Evolutionary conservation across 1,140 invertebrate species (phyloP).

Genomic region (Musca domestica): DNA sequence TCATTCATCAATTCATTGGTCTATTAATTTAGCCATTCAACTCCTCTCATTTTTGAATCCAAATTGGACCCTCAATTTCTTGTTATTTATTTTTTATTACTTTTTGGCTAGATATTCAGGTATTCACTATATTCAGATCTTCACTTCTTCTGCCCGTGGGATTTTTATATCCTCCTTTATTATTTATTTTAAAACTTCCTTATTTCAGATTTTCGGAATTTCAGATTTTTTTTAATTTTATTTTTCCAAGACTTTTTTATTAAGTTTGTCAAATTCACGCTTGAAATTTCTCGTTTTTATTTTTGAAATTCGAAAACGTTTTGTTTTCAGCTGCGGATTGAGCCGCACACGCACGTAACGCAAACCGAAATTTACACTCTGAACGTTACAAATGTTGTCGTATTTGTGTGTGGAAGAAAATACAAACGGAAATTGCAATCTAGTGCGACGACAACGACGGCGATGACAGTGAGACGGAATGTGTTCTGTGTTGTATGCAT

Average conservation of each 20-base stretch:
- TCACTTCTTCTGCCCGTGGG: too few relatives aligned
- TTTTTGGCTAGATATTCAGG: too few relatives aligned
- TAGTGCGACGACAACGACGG: neutral
- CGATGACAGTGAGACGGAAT: too few relatives aligned
- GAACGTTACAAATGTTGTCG: constrained; percentile 16
- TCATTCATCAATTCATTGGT: too few relatives aligned
- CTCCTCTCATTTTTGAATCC: too few relatives aligned
- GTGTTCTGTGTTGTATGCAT: too few relatives aligned
- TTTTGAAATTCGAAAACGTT: neutral
- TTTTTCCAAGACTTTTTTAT: neutral
- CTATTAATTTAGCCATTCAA: too few relatives aligned
- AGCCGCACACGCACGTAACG: constrained; percentile 14
- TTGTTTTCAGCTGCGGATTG: neutral
- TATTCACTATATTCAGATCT: too few relatives aligned
- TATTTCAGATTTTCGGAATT: too few relatives aligned
- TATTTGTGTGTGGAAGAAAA: constrained; percentile 20
- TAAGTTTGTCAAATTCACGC: neutral
- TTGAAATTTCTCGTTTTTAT: neutral
- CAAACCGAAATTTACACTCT: constrained; percentile 21
- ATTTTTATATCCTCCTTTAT: too few relatives aligned
- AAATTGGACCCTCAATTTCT: too few relatives aligned
- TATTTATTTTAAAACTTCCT: neutral
- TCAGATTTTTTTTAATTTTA: neutral
- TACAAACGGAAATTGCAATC: constrained; percentile 30
- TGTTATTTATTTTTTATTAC: too few relatives aligned